Conservation (phyloP, 2,797 vertebrate genomes). For the Sebastes wilsoni region DNA sequence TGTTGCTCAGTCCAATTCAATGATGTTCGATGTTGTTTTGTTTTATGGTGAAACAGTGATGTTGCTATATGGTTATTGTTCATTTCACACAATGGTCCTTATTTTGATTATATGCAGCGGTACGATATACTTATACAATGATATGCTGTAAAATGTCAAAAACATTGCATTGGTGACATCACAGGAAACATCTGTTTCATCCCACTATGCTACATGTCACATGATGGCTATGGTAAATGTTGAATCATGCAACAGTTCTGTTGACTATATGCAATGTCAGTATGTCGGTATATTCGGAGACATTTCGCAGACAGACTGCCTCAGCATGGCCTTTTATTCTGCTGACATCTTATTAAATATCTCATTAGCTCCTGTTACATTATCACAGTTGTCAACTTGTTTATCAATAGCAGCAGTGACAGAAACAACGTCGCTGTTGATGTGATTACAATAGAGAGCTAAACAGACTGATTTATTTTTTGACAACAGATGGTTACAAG, state of each 20-base stretch:
- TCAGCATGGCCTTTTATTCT: slow-evolving; percentile 56
- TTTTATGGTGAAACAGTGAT: slow-evolving; percentile 72
- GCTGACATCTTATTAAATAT: slow-evolving; percentile 53
- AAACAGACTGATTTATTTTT: slow-evolving; percentile 39
- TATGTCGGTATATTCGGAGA: slow-evolving; percentile 40
- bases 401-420: slow-evolving; percentile 51
- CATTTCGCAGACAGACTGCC: slow-evolving; percentile 41
- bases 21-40: slow-evolving; percentile 68
- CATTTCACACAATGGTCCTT: slow-evolving; percentile 55
- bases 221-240: slow-evolving; percentile 39
- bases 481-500: slow-evolving; percentile 57
- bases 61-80: slow-evolving; percentile 63
- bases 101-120: slow-evolving; percentile 52
- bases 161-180: slow-evolving; percentile 42
- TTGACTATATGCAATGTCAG: slow-evolving; percentile 51
- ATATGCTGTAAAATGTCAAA: slow-evolving; percentile 57
- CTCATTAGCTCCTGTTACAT: slow-evolving; percentile 53
- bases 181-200: slow-evolving; percentile 27
- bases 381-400: slow-evolving; percentile 57
- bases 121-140: slow-evolving; percentile 47
- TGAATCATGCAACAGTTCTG: slow-evolving; percentile 47
- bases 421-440: slow-evolving; percentile 18
- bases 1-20: slow-evolving; percentile 61
- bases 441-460: slow-evolving; percentile 33
- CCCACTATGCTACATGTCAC: slow-evolving; percentile 37